A percentile compares a stretch with the other conserved stretches of the same genome.
Evolutionary conservation across 1,140 invertebrate genomes (phyloP).

Genomic region (Micrasema longulum): DNA sequence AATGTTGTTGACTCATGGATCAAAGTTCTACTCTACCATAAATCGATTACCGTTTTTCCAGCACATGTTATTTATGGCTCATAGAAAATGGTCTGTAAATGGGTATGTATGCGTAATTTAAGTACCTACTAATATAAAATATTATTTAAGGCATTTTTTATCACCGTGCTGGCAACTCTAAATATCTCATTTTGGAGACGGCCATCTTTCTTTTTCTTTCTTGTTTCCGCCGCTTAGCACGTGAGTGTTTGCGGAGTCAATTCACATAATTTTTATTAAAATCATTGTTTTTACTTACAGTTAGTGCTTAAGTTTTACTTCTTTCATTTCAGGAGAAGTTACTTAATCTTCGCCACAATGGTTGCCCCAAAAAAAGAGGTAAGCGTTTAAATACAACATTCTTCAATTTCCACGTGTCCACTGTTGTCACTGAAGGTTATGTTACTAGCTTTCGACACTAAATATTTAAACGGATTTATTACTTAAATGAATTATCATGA

Average conservation of each 20-base stretch:
- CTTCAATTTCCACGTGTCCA: constrained; percentile 41
- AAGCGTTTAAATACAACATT: constrained; percentile 53
- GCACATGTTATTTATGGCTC: no score
- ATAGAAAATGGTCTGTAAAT: no score
- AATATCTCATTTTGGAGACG: neutral
- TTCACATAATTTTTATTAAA: constrained; percentile 1
- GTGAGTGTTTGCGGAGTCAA: constrained; percentile 23
- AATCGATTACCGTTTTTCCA: no score
- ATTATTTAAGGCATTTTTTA: neutral
- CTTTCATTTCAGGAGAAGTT: constrained; percentile 34
- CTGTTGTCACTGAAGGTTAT: constrained; percentile 6
- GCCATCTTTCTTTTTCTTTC: constrained; percentile 38
- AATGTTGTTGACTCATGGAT: no score
- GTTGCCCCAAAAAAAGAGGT: constrained; percentile 81
- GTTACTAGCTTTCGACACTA: no score
- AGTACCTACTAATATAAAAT: no score
- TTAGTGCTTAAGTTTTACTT: constrained; percentile 3
- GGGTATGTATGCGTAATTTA: no score
- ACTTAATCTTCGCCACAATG: constrained; percentile 67
- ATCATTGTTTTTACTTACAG: neutral
- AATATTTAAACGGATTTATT: no score
- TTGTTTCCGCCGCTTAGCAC: constrained; percentile 14
- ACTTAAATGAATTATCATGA: no score
- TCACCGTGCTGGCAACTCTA: neutral
- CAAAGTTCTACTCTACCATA: no score